Evolutionary conservation across 2,888 invertebrate species (phyloP), one percentile per base, ranked within the genome.

Genomic region (Tetragonisca angustula): DNA sequence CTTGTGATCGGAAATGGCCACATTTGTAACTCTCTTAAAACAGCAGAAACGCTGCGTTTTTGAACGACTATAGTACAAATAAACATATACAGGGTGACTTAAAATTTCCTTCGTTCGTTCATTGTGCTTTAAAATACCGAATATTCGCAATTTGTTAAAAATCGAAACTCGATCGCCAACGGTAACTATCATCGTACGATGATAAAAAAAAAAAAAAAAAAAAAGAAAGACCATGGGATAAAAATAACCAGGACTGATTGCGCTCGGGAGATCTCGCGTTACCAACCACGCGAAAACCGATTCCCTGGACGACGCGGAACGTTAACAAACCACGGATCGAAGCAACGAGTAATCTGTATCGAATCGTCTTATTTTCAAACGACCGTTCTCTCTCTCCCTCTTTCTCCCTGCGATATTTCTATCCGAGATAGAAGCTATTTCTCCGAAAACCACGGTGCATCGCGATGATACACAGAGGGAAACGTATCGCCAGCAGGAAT

Each of bases 401-500:
- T 17, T n/a, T 3, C 36, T 36, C n/a, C 6, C 24, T 62, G 3
- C 64, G 64, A 49, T 17, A 19, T 19, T 67, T 36, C 65, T 43
- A 15, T 4, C 15, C 19, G 15, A 36, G 32, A 65, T 65, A 43
- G 21, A 32, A 67, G 36, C 49, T 67, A 73, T 67, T 36, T n/a
- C 52, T 64, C 76, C n/a, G 43, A 43, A 9, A 4, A 9, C 50
- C 13, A 36, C 4, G 4, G 49, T 27, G 24, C 50, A 72, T 15
- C 74, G 19, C 52, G n/a, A 74, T 54, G 67, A 75, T 27, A 56
- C 59, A 59, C 5, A 27, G 21, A 15, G 59, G 27, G 62, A 17
- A 36, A 52, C 17, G 32, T n/a, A 69, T 36, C 50, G 52, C 50
- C 17, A 27, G n/a, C 17, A 6, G 50, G 11, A 36, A 78, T 74